phyloP scores from a whole-genome alignment of 2,888 invertebrate species.

The Lacanobia oleracea region DNA sequence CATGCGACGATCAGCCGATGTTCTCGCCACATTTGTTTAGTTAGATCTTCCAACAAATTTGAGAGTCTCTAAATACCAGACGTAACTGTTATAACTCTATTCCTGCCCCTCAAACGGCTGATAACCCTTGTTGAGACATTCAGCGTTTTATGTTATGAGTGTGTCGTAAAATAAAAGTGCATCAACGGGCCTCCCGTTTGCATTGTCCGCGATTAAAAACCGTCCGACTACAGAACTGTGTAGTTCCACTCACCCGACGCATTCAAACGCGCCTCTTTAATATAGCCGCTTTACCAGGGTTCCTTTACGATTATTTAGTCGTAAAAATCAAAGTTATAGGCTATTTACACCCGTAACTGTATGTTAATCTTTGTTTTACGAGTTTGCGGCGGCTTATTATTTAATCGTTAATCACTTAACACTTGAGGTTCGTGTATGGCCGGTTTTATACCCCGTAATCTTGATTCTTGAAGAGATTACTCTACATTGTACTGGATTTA shows the following conservation, averaged over 20 bases:
- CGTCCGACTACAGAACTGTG: constrained; percentile 74
- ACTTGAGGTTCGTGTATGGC: constrained; percentile 80
- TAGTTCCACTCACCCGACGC: constrained; percentile 57
- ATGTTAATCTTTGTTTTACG: constrained; percentile 91
- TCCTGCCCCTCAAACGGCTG: constrained; percentile 61
- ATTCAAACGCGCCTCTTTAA: constrained; percentile 71
- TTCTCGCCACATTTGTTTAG: background rate
- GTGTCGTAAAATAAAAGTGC: constrained; percentile 90
- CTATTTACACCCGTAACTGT: constrained; percentile 90
- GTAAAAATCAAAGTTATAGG: constrained; percentile 91
- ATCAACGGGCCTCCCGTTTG: constrained; percentile 88
- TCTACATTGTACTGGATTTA: constrained; percentile 63
- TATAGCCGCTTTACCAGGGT: constrained; percentile 82
- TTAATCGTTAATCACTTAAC: constrained; percentile 89
- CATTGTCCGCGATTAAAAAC: constrained; percentile 87
- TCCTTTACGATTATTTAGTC: constrained; percentile 91
- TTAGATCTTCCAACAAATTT: background rate
- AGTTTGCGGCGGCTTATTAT: constrained; percentile 88
- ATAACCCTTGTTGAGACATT: constrained; percentile 89
- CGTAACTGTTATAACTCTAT: constrained; percentile 66
- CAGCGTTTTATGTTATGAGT: constrained; percentile 89
- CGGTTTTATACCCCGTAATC: constrained; percentile 77
- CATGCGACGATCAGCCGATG: constrained; percentile 33
- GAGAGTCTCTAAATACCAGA: constrained; percentile 1
- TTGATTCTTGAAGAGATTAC: constrained; percentile 69